Conservation (phyloP, 2,113 vertebrate genomes). For the Tragelaphus imberbis region DNA sequence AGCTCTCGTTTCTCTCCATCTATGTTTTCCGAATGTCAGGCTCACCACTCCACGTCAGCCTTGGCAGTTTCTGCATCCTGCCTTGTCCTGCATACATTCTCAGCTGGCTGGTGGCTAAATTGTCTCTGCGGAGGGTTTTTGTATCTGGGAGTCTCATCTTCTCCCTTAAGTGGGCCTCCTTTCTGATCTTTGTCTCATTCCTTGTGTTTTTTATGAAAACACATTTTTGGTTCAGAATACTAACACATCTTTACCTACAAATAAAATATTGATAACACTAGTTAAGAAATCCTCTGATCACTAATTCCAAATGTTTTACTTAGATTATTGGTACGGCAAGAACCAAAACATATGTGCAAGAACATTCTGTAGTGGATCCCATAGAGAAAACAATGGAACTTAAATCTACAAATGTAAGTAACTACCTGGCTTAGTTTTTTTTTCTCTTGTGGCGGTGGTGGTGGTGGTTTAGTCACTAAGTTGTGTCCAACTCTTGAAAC, state of each 20-base stretch:
- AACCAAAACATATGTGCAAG: slow-evolving; percentile 92
- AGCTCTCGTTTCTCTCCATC: not conserved
- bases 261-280: not conserved
- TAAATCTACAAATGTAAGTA: slow-evolving; percentile 94
- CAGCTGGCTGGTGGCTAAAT: not conserved
- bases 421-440: not conserved
- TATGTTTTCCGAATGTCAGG: not conserved
- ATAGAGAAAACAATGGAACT: slow-evolving; percentile 89
- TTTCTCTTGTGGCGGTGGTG: not conserved
- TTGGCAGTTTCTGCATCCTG: fast-evolving
- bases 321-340: slow-evolving; percentile 92
- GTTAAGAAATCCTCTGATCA: not conserved
- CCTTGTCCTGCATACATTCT: fast-evolving
- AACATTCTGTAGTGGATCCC: slow-evolving; percentile 95
- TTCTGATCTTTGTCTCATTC: not conserved
- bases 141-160: not conserved
- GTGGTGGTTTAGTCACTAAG: not conserved
- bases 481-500: not conserved
- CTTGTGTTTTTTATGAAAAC: not conserved
- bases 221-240: not conserved
- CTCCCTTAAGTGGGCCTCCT: not conserved
- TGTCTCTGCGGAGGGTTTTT: not conserved
- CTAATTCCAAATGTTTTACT: slow-evolving; percentile 32
- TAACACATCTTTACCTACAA: slow-evolving; percentile 5
- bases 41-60: fast-evolving